phyloP scores from a whole-genome alignment of 1,140 invertebrate species.

The Bombus sibiricus region DNA sequence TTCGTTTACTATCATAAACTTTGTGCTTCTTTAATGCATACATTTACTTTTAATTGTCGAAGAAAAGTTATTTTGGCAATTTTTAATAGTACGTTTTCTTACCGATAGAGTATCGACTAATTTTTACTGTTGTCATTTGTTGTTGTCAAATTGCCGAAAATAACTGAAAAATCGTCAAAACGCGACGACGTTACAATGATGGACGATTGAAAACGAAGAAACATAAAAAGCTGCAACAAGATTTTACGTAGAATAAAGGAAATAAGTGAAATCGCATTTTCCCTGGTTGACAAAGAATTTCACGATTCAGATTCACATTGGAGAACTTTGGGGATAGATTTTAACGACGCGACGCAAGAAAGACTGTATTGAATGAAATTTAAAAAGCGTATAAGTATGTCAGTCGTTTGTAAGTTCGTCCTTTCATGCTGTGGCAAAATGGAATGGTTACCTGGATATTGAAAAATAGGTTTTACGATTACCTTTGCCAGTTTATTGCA shows the following conservation, averaged over 20 bases:
- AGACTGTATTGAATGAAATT: not conserved
- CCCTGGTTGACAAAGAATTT: not conserved
- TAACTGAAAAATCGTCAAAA: not conserved
- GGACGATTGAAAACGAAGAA: too few species aligned
- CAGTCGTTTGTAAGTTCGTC: not conserved
- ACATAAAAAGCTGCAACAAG: not conserved
- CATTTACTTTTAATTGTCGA: not conserved
- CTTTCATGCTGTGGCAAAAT: not conserved
- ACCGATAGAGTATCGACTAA: too few species aligned
- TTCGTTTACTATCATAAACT: too few species aligned
- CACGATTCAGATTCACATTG: not conserved
- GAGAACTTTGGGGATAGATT: not conserved
- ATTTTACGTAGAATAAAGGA: not conserved
- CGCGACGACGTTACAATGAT: not conserved
- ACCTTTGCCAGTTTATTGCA: constrained; percentile 31
- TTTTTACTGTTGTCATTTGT: too few species aligned
- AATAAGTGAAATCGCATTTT: too few species aligned
- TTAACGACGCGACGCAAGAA: too few species aligned
- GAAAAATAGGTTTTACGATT: constrained; percentile 48
- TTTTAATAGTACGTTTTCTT: not conserved
- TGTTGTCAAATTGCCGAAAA: not conserved
- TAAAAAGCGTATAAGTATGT: not conserved
- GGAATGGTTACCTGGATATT: constrained; percentile 30
- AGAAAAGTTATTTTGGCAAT: not conserved
- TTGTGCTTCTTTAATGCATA: not conserved